Evolutionary conservation across 2,888 invertebrate genomes (phyloP).

Genomic region (Augiades crinisus): DNA sequence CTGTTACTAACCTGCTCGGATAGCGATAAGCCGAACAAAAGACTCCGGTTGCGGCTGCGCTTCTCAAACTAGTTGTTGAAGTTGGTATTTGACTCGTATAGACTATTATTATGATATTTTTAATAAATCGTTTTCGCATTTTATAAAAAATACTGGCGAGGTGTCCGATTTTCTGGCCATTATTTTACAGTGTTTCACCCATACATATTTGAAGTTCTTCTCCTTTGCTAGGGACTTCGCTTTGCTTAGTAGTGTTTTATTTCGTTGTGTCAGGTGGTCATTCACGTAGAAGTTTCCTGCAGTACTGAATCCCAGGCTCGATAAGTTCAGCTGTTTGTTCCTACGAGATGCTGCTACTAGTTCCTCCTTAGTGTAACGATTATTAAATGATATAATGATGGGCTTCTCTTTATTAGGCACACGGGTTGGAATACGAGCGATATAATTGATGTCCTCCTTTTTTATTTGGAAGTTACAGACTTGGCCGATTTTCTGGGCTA

Average conservation of each 20-base stretch:
- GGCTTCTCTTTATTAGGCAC: too few species aligned
- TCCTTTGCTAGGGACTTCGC: conserved; percentile 21
- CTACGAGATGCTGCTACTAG: conserved; percentile 24
- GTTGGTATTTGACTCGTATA: too few species aligned
- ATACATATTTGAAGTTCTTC: conserved; percentile 27
- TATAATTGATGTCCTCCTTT: conserved; percentile 30
- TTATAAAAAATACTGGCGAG: conserved; percentile 28
- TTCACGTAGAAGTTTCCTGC: conserved; percentile 23
- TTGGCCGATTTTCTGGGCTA: too few species aligned
- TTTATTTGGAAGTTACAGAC: conserved; percentile 6
- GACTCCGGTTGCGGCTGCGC: too few species aligned
- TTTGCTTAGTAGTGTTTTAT: conserved; percentile 21
- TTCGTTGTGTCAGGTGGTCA: conserved; percentile 25
- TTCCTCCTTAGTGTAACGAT: too few species aligned
- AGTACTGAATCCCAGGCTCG: conserved; percentile 14
- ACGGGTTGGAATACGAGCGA: conserved; percentile 30
- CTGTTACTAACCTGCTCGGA: background rate
- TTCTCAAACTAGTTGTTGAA: too few species aligned
- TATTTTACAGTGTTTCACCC: too few species aligned
- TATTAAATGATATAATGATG: conserved; percentile 29
- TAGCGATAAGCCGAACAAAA: conserved; percentile 17
- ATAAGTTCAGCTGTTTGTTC: conserved; percentile 16
- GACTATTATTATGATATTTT: conserved; percentile 19
- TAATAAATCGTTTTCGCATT: conserved; percentile 21
- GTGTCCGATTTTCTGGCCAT: conserved; percentile 28